These are phyloP conservation scores for Epinephelus fuscoguttatus DNA, from an alignment of 2,113 vertebrate genomes.

Conservation along the genomic window DNA sequence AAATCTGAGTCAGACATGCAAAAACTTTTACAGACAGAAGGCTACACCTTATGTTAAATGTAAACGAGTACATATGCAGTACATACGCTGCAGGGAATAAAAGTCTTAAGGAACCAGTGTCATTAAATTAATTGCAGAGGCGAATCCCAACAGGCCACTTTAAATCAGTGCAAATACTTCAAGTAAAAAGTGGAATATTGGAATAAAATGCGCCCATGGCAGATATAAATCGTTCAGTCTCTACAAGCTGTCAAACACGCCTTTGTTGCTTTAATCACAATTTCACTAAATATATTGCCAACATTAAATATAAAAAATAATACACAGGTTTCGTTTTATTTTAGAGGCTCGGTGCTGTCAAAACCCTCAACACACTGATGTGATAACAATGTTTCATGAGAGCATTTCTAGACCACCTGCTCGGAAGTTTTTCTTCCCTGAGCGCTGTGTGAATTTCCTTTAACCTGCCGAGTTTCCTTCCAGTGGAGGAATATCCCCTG, in stretches of 20 bases:
- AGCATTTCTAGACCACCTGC: background rate
- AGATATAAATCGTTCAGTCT: background rate
- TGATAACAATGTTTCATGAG: background rate
- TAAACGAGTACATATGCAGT: background rate
- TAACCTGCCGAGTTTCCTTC: background rate
- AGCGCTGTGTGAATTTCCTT: background rate
- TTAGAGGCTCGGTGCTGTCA: accelerated
- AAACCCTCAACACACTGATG: background rate
- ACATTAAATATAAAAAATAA: background rate
- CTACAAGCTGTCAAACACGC: background rate
- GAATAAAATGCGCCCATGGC: slow-evolving; percentile 20
- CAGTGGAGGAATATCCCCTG: background rate
- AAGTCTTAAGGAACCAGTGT: background rate
- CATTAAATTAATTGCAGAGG: slow-evolving; percentile 1
- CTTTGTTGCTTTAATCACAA: background rate
- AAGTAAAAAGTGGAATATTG: background rate
- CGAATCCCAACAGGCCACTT: slow-evolving; percentile 1
- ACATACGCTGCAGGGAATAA: background rate
- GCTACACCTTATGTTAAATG: background rate
- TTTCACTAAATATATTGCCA: background rate
- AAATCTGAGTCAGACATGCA: background rate
- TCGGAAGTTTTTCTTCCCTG: background rate
- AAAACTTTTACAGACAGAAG: background rate
- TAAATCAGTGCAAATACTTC: background rate
- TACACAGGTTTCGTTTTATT: no score